Evolutionary conservation across 1,140 invertebrate genomes (phyloP).

Genomic region (Homarus americanus): DNA sequence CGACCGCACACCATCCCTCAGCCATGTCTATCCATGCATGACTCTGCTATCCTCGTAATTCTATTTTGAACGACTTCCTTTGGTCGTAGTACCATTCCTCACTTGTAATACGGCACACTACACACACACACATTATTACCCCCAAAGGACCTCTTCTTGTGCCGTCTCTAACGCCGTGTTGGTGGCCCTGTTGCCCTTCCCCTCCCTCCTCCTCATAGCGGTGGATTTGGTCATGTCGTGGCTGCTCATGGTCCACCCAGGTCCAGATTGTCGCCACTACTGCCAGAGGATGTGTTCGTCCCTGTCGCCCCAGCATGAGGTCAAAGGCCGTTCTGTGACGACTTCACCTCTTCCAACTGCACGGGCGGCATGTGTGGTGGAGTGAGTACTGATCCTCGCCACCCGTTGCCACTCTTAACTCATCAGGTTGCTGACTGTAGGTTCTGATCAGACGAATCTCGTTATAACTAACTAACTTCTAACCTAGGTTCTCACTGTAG

Average conservation of each 20-base stretch:
- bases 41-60: neutral
- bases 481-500: too few species aligned
- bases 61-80: neutral
- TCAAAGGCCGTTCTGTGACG: constrained; percentile 76
- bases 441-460: too few species aligned
- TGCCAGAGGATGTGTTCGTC: constrained; percentile 77
- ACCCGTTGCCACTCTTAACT: neutral
- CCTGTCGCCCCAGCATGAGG: constrained; percentile 78
- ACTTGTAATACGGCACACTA: too few species aligned
- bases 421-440: too few species aligned
- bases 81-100: neutral
- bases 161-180: neutral
- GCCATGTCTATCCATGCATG: neutral
- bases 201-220: neutral
- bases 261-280: constrained; percentile 80
- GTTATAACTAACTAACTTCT: too few species aligned
- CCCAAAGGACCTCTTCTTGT: neutral
- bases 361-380: constrained; percentile 57
- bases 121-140: neutral
- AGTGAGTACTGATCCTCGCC: constrained; percentile 64
- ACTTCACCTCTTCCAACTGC: constrained; percentile 74
- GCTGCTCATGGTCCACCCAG: constrained; percentile 78
- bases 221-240: constrained; percentile 78
- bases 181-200: neutral
- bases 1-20: neutral